Evolutionary conservation across 2,888 invertebrate genomes (phyloP), one percentile per base, ranked within the genome.

Genomic region (Pherbina coryleti): DNA sequence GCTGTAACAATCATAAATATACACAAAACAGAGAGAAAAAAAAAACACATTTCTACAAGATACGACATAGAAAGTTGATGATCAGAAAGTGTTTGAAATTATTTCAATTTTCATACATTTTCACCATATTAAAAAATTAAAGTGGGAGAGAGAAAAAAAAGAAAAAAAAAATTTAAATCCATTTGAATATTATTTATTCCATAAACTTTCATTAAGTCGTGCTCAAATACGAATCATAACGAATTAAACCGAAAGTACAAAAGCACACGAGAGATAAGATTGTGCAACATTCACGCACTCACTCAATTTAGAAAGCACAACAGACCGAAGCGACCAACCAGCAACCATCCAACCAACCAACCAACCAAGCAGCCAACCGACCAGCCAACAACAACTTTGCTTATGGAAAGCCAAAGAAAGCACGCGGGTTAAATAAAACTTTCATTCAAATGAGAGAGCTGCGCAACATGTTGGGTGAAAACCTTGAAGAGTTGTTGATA

Each of bases 261-360:
- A 19, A 60, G 31, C 62, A 19, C 31, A 51, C 28, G 75, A 75
- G 67, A 66, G 53, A 64, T 74, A 37, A 57, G 60, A 64, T 74
- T 74, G 74, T 74, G 74, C 74, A 74, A 75, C 75, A 44, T 75
- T 67, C 62, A 77, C 77, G 51, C 77, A 75, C 49, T 51, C 73
- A 70, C n/a, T 37, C 76, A 55, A 31, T 73, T 74, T 66, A 37
- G 57, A 75, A 75, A 75, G 75, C 55, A 75, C 66, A 66, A 55
- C 22, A 25, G 9, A 14, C 25, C 60, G 55, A 55, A 25, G 22
- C 55, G 22, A 60, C 25, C 28, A 22, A 22, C 25, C 25, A 60
- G 22, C 25, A 60, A 44, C 14, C 4, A 44, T 11, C 11, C 14
- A 14, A 44, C 11, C 44, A 60, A 44, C 44, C 44, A 8, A 44